Evolutionary conservation across 2,888 invertebrate genomes (phyloP), one percentile per base, ranked within the genome.

Genomic region (Cryptophagus acutangulus): DNA sequence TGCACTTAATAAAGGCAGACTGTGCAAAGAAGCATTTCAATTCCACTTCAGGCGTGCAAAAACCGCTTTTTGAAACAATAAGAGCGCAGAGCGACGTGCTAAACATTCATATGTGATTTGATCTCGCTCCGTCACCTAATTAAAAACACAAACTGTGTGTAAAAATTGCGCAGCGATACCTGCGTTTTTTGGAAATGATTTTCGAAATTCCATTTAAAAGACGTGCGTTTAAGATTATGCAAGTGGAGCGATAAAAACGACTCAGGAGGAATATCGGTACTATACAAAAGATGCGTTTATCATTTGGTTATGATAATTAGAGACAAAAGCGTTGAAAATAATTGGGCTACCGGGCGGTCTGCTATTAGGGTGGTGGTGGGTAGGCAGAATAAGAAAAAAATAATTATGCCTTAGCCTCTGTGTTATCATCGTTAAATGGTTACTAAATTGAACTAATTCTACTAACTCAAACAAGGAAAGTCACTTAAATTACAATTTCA

Each of bases 71-170:
- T 46, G 43, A 50, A 49, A 55, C 55, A 57, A 55, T 55, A 51
- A 54, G 53, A 52, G 47, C 51, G 49, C 43, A 38, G 40, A 44
- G 42, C 49, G 52, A 60, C 59, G 59, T 60, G 59, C 58, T 57
- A 58, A 58, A 57, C 58, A 60, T 60, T 55, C 59, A 57, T 54
- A 60, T 58, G 55, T 41, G 51, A 54, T 53, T 43, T 47, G 49
- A 51, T 51, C 55, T 52, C 47, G 51, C 44, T 41, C 45, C 52
- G 48, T 50, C 58, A 58, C 58, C 58, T 59, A 58, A 60, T 60
- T 59, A 60, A 57, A 55, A 56, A 59, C 55, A 52, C 56, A 45
- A 48, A 46, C 48, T 56, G 58, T 57, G 55, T 57, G 26, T 13
- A 26, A 13, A 52, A 52, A 53, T 51, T 48, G 43, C 40, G 47